Evolutionary conservation across 2,888 invertebrate species (phyloP).

Genomic region (Scaptomyza flava): DNA sequence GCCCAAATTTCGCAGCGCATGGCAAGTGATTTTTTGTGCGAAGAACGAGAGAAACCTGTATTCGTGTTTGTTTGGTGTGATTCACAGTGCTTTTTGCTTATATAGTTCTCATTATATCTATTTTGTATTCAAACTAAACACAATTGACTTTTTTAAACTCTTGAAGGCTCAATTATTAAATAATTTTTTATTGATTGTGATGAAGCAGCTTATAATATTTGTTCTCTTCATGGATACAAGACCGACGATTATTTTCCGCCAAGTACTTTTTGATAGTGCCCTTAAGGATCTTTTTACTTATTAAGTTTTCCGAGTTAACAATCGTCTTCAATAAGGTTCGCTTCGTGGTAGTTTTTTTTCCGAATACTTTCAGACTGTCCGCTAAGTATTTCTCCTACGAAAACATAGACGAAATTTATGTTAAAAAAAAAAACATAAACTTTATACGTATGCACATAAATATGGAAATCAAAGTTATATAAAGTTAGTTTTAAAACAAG

Average conservation of each 20-base stretch:
- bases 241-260: neutral
- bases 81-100: slow-evolving; percentile 28
- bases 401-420: neutral
- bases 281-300: neutral
- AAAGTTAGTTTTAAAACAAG: too few relatives aligned
- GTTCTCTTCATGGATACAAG: neutral
- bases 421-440: neutral
- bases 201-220: neutral
- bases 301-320: neutral
- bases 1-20: too few relatives aligned
- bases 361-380: neutral
- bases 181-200: neutral
- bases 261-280: neutral
- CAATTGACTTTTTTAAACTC: neutral
- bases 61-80: slow-evolving; percentile 19
- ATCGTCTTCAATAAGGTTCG: neutral
- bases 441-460: too few relatives aligned
- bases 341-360: neutral
- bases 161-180: neutral
- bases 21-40: too few relatives aligned
- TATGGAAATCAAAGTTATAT: too few relatives aligned
- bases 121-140: slow-evolving; percentile 1
- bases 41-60: neutral
- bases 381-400: neutral
- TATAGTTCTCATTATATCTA: slow-evolving; percentile 9